Percentiles rank a stretch among this genome's conserved stretches.
These are phyloP conservation scores for Eristalis arbustorum DNA, from an alignment of 2,888 invertebrate genomes.

Conservation along the genomic window DNA sequence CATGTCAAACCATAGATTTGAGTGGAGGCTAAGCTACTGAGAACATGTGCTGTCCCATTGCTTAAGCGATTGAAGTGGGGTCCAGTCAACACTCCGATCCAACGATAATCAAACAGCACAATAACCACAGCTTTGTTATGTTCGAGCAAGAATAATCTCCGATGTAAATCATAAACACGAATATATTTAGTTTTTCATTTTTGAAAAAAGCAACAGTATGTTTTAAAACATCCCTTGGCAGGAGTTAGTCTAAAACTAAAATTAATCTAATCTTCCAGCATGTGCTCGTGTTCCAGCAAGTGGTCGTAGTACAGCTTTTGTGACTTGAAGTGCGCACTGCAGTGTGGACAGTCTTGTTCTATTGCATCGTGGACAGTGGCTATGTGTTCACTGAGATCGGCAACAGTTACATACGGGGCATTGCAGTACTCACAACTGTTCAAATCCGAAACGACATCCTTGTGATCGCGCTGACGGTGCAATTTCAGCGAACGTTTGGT, in stretches of 20 bases:
- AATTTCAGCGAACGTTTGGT: constrained; percentile 71
- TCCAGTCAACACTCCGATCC: too few species aligned
- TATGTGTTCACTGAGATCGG: constrained; percentile 72
- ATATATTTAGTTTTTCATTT: neutral
- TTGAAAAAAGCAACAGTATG: neutral
- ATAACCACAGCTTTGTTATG: neutral
- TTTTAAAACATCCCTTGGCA: neutral
- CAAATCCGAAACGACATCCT: constrained; percentile 71
- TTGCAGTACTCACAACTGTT: constrained; percentile 72
- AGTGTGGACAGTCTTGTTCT: constrained; percentile 71
- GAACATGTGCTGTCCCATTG: too few species aligned
- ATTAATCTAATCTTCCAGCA: constrained; percentile 43
- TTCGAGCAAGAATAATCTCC: neutral
- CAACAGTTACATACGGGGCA: constrained; percentile 70
- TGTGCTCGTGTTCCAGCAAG: constrained; percentile 72
- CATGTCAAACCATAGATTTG: too few species aligned
- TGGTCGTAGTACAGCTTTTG: constrained; percentile 72
- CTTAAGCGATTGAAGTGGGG: too few species aligned
- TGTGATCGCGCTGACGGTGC: constrained; percentile 72
- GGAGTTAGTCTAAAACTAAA: neutral
- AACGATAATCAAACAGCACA: neutral
- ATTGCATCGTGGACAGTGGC: constrained; percentile 70
- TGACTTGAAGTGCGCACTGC: constrained; percentile 71
- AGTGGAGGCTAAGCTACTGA: too few species aligned
- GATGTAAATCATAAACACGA: neutral